Conservation (phyloP, 1,140 invertebrate species). For the Listronotus oregonensis region DNA sequence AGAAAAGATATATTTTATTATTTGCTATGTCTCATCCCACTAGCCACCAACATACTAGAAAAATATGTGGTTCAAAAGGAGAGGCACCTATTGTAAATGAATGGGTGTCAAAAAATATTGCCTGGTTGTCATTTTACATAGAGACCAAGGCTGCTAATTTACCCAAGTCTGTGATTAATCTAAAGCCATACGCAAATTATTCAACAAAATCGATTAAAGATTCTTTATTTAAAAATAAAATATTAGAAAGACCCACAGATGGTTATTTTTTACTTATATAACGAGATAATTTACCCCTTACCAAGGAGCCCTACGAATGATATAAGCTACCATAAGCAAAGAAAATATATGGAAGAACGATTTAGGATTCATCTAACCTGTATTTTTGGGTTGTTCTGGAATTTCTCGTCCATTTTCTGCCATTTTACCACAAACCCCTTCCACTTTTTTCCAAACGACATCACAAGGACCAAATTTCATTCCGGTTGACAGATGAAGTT, state of each 20-base stretch:
- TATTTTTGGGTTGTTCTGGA: constrained; percentile 61
- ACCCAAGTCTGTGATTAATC: not conserved
- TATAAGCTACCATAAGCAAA: not conserved
- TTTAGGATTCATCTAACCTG: constrained; percentile 57
- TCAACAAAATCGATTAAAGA: constrained; percentile 15
- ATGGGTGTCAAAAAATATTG: constrained; percentile 33
- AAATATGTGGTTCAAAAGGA: constrained; percentile 4
- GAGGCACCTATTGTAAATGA: constrained; percentile 22
- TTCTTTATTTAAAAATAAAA: constrained; percentile 14
- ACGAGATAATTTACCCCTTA: constrained; percentile 23
- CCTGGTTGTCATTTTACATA: constrained; percentile 32
- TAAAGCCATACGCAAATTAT: not conserved
- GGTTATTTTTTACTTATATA: constrained; percentile 49
- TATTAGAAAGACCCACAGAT: constrained; percentile 42
- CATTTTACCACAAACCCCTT: constrained; percentile 58
- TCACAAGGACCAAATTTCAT: constrained; percentile 35
- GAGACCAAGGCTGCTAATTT: constrained; percentile 16
- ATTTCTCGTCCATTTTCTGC: constrained; percentile 65
- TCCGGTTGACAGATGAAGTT: constrained; percentile 18
- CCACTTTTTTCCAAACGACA: constrained; percentile 39
- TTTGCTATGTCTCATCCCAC: not conserved
- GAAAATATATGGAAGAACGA: constrained; percentile 6
- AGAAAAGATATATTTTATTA: not conserved
- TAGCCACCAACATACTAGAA: not conserved
- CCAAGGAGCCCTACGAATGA: constrained; percentile 8